Percentiles rank a stretch among this genome's conserved stretches.
These are phyloP conservation scores for Psilopsiagon aymara DNA, from an alignment of 2,113 vertebrate genomes.

Conservation along the genomic window DNA sequence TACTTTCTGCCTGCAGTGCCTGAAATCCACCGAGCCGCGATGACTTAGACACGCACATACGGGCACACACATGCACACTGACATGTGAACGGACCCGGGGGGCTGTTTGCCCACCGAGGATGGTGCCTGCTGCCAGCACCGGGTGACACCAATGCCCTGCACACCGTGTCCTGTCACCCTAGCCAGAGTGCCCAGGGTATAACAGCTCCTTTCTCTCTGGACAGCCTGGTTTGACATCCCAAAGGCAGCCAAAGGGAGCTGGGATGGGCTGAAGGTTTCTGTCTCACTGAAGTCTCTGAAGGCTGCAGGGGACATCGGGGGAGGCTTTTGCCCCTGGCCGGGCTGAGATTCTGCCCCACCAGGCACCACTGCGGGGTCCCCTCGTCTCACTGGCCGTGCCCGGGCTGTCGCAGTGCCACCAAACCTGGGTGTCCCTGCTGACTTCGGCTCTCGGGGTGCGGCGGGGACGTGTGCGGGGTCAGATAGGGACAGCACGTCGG, in stretches of 20 bases:
- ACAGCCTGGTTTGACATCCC: neutral
- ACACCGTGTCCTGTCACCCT: neutral
- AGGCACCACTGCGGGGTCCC: accelerated
- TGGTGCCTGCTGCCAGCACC: accelerated
- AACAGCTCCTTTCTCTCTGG: neutral
- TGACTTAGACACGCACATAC: neutral
- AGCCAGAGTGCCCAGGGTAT: accelerated
- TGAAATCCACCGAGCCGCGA: neutral
- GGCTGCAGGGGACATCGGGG: neutral
- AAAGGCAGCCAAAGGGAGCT: neutral
- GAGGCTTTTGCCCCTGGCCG: neutral
- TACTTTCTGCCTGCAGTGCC: slow-evolving; percentile 29
- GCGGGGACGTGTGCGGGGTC: neutral
- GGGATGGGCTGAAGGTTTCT: neutral
- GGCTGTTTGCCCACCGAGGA: neutral
- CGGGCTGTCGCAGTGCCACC: accelerated
- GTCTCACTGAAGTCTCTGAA: neutral
- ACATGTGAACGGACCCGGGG: accelerated
- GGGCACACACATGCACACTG: neutral
- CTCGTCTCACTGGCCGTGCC: accelerated
- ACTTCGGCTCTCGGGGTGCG: neutral
- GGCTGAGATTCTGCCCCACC: neutral
- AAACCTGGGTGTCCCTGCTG: neutral
- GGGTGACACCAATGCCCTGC: accelerated
- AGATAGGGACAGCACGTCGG: neutral